These are phyloP conservation scores for Montipora cactus DNA, from an alignment of 64 coral and sea anemone genomes.

Conservation along the genomic window DNA sequence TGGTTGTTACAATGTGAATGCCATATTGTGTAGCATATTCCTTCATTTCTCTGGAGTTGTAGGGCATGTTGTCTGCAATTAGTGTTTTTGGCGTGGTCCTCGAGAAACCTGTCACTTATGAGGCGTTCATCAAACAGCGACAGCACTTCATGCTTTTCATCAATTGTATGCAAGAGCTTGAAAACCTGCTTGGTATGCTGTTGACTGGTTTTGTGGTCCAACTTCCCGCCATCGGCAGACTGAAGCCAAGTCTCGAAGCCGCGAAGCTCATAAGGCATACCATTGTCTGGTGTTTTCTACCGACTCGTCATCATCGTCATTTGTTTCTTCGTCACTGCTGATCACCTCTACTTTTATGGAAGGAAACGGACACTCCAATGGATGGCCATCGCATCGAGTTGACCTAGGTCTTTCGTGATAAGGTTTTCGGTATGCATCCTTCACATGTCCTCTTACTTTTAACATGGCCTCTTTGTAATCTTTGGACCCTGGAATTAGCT, in stretches of 20 bases:
- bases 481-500: background rate
- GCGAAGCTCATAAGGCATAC: background rate
- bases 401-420: background rate
- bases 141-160: background rate
- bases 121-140: background rate
- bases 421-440: background rate
- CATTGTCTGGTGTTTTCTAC: background rate
- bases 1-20: too few relatives aligned
- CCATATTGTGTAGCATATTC: too few relatives aligned
- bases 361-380: background rate
- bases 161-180: background rate
- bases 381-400: background rate
- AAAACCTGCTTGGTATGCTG: background rate
- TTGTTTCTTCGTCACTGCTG: background rate
- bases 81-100: too few relatives aligned
- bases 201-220: background rate
- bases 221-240: background rate
- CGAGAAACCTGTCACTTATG: too few relatives aligned
- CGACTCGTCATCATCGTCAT: background rate
- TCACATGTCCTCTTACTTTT: background rate
- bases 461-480: background rate
- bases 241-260: background rate
- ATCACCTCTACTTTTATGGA: background rate
- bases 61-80: too few relatives aligned
- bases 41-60: too few relatives aligned